A percentile compares a stretch with the other conserved stretches of the same genome.
Evolutionary conservation across 2,888 invertebrate genomes (phyloP).

Genomic region (Charanyca ferruginea): DNA sequence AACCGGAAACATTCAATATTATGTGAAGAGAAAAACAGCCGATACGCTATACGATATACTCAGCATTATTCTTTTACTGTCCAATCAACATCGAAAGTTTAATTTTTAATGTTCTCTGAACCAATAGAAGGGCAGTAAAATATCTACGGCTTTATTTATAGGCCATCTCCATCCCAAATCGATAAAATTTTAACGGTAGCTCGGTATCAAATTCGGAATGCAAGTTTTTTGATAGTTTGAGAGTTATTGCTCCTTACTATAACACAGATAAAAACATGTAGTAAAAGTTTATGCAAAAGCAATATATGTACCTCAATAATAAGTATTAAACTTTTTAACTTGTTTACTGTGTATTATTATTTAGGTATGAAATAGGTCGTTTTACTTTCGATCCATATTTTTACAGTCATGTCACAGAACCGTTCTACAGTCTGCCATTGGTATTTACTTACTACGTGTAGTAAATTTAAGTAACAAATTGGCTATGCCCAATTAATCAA

Average conservation of each 20-base stretch:
- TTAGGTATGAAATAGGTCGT: not conserved
- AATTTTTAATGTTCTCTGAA: constrained; percentile 23
- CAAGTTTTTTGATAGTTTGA: constrained; percentile 10
- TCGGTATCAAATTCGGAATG: constrained; percentile 26
- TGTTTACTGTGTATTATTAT: not conserved
- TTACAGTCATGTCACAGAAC: not conserved
- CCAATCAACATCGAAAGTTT: constrained; percentile 7
- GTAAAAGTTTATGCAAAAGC: not conserved
- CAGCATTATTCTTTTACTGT: constrained; percentile 18
- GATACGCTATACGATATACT: constrained; percentile 4
- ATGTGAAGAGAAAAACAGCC: constrained; percentile 21
- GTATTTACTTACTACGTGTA: no score
- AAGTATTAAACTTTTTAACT: not conserved
- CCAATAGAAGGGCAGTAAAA: constrained; percentile 8
- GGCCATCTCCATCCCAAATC: constrained; percentile 5
- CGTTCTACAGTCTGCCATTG: no score
- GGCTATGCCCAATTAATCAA: not conserved
- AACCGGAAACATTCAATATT: constrained; percentile 33
- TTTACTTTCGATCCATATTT: not conserved
- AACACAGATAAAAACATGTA: not conserved
- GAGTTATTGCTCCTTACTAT: constrained; percentile 5
- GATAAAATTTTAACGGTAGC: constrained; percentile 17
- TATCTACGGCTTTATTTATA: constrained; percentile 25
- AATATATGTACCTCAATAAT: not conserved
- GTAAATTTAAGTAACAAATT: not conserved